Evolutionary conservation across 2,797 vertebrate species (phyloP).

Genomic region (Pogonophryne albipinna): DNA sequence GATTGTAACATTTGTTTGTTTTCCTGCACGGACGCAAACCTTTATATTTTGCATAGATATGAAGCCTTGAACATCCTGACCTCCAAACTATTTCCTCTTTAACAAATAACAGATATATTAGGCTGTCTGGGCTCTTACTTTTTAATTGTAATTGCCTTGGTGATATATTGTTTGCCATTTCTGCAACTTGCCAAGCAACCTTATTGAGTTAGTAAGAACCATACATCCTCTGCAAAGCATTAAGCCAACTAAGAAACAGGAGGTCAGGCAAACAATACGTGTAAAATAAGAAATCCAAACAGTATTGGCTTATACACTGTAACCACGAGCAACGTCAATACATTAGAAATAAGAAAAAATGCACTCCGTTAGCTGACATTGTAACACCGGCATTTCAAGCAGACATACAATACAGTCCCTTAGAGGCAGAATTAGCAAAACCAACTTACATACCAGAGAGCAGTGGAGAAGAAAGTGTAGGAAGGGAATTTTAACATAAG

Average conservation of each 20-base stretch:
- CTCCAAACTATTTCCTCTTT: not conserved
- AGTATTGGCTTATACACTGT: not conserved
- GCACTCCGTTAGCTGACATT: not conserved
- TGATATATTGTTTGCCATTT: not conserved
- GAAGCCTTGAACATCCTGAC: too few species aligned
- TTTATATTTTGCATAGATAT: too few species aligned
- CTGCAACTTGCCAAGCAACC: not conserved
- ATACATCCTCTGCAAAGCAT: not conserved
- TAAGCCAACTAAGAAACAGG: not conserved
- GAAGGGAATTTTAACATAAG: not conserved
- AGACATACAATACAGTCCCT: constrained; percentile 13
- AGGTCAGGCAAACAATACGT: not conserved
- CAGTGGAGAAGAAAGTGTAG: not conserved
- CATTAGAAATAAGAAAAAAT: not conserved
- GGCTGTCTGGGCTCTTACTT: not conserved
- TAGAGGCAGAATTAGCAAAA: constrained; percentile 27
- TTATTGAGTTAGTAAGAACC: not conserved
- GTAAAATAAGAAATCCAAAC: not conserved
- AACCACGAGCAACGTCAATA: not conserved
- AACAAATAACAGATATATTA: too few species aligned
- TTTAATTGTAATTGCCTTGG: not conserved
- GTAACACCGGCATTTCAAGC: not conserved
- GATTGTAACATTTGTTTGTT: not conserved
- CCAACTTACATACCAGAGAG: constrained; percentile 18
- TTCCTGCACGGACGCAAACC: not conserved